phyloP scores from a whole-genome alignment of 1,140 invertebrate genomes.

The Lerema accius region DNA sequence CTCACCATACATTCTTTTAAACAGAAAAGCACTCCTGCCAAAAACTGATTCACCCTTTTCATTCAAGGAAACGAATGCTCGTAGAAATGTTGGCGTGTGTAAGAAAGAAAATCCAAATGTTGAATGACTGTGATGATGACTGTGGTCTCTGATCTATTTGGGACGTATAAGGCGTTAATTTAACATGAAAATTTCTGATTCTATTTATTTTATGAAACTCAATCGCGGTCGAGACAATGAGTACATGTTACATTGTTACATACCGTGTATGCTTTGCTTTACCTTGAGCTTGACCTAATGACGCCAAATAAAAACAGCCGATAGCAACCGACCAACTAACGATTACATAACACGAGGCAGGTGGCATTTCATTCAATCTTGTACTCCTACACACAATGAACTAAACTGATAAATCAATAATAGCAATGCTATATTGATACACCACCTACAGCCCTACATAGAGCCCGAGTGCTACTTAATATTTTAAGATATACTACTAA shows the following conservation, averaged over 20 bases:
- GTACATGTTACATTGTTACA: conserved; percentile 1
- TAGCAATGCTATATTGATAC: neutral
- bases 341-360: conserved; percentile 42
- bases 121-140: no score
- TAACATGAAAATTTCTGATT: no score
- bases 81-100: conserved; percentile 12
- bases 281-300: conserved; percentile 67
- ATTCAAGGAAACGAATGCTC: conserved; percentile 50
- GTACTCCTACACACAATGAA: conserved; percentile 17
- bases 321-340: conserved; percentile 31
- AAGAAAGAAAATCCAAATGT: neutral
- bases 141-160: no score
- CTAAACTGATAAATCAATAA: conserved; percentile 17
- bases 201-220: no score
- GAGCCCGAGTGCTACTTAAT: neutral
- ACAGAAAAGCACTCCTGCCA: conserved; percentile 43
- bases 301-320: conserved; percentile 40
- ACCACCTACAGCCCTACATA: neutral
- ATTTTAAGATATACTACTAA: neutral
- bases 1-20: neutral
- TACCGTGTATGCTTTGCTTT: conserved; percentile 31
- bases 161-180: neutral
- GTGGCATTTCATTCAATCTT: conserved; percentile 34
- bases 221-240: neutral
- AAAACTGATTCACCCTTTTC: conserved; percentile 64